phyloP scores from a whole-genome alignment of 23 tunicate genomes.

The Styela plicata region DNA sequence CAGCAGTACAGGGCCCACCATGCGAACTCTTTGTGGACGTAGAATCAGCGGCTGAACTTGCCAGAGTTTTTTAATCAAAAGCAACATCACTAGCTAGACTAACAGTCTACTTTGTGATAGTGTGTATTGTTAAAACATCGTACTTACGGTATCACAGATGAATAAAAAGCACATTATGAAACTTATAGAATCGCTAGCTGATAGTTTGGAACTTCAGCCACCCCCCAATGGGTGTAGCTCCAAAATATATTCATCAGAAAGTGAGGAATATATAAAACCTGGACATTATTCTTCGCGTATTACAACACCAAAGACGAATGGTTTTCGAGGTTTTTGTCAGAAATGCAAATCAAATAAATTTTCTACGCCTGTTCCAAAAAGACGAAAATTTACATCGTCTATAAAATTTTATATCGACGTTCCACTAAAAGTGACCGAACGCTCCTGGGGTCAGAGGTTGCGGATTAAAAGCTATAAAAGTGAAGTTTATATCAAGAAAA shows the following conservation, averaged over 20 bases:
- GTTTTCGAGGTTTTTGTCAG: not conserved
- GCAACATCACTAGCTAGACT: too few species aligned
- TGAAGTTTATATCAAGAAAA: not conserved
- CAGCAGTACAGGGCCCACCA: too few species aligned
- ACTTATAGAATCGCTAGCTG: not conserved
- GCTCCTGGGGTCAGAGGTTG: not conserved
- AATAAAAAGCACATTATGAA: not conserved
- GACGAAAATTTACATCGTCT: not conserved
- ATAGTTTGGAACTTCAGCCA: not conserved
- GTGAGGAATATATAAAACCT: not conserved
- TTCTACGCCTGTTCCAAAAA: not conserved
- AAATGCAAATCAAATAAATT: not conserved
- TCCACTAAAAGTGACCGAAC: not conserved
- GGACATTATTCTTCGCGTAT: not conserved
- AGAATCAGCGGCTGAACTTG: too few species aligned
- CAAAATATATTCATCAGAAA: not conserved
- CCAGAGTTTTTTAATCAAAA: too few species aligned
- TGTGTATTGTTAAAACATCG: too few species aligned
- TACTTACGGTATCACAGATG: too few species aligned
- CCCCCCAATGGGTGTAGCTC: not conserved
- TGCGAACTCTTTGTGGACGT: too few species aligned
- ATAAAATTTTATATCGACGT: constrained; percentile 11
- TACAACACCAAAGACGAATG: not conserved
- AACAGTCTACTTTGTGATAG: too few species aligned
- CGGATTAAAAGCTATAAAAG: not conserved